A percentile compares a stretch with the other conserved stretches of the same genome.
Evolutionary conservation across 2,888 invertebrate genomes (phyloP).

Genomic region (Pyralis farinalis): DNA sequence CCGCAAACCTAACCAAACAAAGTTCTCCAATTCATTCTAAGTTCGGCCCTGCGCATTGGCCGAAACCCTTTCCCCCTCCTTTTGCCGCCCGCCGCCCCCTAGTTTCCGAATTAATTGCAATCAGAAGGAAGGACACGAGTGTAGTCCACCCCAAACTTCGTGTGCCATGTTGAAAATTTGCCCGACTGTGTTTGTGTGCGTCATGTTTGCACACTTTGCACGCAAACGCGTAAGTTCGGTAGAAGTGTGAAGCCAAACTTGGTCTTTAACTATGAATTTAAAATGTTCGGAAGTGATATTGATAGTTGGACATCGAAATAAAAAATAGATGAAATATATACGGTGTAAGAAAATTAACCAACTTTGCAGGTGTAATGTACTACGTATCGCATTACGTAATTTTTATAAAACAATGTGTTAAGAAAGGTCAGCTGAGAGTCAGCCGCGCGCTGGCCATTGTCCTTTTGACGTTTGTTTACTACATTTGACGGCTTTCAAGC

Average conservation of each 20-base stretch:
- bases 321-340: too few species aligned
- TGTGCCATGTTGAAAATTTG: conserved; percentile 74
- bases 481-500: too few species aligned
- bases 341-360: too few species aligned
- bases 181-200: conserved; percentile 43
- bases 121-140: conserved; percentile 80
- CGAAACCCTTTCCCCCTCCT: conserved; percentile 54
- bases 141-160: conserved; percentile 75
- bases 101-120: conserved; percentile 79
- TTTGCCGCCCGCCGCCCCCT: conserved; percentile 29
- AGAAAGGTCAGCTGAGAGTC: too few species aligned
- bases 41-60: conserved; percentile 75
- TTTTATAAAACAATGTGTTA: too few species aligned
- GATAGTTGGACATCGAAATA: too few species aligned
- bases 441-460: too few species aligned
- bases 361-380: too few species aligned
- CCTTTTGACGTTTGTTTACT: too few species aligned
- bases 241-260: conserved; percentile 15
- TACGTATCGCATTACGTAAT: too few species aligned
- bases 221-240: conserved; percentile 18
- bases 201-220: conserved; percentile 14
- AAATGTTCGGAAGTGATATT: too few species aligned
- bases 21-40: conserved; percentile 57
- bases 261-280: too few species aligned
- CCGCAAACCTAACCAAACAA: conserved; percentile 48